Base-by-base conservation (phyloP, 2,888 invertebrate genomes). In the Nipponacmea schrenckii region DNA sequence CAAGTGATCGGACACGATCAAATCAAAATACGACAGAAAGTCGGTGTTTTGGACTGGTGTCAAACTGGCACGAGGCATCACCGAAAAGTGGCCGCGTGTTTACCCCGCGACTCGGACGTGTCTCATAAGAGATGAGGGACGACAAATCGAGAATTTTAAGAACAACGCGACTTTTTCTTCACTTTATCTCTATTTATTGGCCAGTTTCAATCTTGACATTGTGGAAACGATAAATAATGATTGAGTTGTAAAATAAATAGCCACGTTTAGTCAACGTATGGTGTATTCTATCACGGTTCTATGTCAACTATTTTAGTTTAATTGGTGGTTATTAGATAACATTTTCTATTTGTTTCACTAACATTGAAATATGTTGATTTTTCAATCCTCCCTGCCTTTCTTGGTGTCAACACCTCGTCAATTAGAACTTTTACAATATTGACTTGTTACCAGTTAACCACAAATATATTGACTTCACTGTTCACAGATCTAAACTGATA, bases 61-160 rank as follows among this genome's bases (percentile, higher is more conserved):
- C 66, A 71, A 64, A 70, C 73, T 74, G 75, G 73, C 69, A 75
- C 75, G 74, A 65, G 17, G 65, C 67, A 50, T 63, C 70, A 71
- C 77, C 71, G 39, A 71, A 65, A 73, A 77, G 73, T 72, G 69
- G 63, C 48, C 63, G 72, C 48, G 64, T 77, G 73, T 77, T 77
- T 77, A 75, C 68, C 62, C 56, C 48, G 68, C 71, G 69, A 68
- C 68, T 64, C 67, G 65, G 71, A 75, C 75, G 75, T 75, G 75
- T 73, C 71, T 56, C 56, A 12, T 10, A 56, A 24, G 56, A 56
- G 56, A 56, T 56, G 24, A 56, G 56, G 56, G 20, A 24, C 20
- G 56, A 56, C 56, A 20, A 56, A 14, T 24, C 20, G 24, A 24
- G 24, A 24, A 56, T 20, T 56, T 56, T 56, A 24, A 24, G 24